These are phyloP conservation scores for Leguminivora glycinivorella DNA, from an alignment of 1,140 invertebrate species.

Conservation along the genomic window DNA sequence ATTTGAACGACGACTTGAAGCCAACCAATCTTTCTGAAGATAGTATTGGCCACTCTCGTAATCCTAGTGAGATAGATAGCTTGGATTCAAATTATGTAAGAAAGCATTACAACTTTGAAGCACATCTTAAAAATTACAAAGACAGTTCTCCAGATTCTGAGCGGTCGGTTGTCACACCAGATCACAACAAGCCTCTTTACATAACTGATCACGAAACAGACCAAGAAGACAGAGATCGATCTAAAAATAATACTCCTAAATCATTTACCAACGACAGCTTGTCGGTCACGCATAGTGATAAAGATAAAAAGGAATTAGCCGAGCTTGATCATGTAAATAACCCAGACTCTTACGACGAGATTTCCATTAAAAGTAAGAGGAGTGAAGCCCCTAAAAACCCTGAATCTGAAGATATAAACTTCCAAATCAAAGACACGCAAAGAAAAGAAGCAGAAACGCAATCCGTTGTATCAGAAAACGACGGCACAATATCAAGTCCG, in stretches of 20 bases:
- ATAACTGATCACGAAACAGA: slow-evolving; percentile 66
- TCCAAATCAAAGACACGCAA: slow-evolving; percentile 35
- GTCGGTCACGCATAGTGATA: slow-evolving; percentile 46
- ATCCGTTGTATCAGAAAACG: slow-evolving; percentile 70
- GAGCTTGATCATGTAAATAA: slow-evolving; percentile 40
- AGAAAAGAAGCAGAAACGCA: slow-evolving; percentile 53
- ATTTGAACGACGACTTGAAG: slow-evolving; percentile 69
- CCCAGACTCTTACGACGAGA: slow-evolving; percentile 50
- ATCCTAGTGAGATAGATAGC: slow-evolving; percentile 81
- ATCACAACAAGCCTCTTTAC: slow-evolving; percentile 64
- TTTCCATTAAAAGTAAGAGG: slow-evolving; percentile 50
- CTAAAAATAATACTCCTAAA: slow-evolving; percentile 73
- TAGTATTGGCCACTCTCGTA: slow-evolving; percentile 70
- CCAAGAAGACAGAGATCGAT: slow-evolving; percentile 58
- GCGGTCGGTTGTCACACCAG: slow-evolving; percentile 54
- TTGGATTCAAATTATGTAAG: slow-evolving; percentile 83
- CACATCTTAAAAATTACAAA: slow-evolving; percentile 69
- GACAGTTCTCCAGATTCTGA: slow-evolving; percentile 73
- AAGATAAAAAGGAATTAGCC: slow-evolving; percentile 44
- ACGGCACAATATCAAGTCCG: slow-evolving; percentile 68
- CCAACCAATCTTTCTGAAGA: slow-evolving; percentile 70
- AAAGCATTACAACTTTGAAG: slow-evolving; percentile 78
- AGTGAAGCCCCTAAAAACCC: slow-evolving; percentile 39
- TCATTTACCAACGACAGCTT: slow-evolving; percentile 68
- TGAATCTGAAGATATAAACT: slow-evolving; percentile 30